Conservation (phyloP, 2,797 vertebrate species). For the Apogon talboti region DNA sequence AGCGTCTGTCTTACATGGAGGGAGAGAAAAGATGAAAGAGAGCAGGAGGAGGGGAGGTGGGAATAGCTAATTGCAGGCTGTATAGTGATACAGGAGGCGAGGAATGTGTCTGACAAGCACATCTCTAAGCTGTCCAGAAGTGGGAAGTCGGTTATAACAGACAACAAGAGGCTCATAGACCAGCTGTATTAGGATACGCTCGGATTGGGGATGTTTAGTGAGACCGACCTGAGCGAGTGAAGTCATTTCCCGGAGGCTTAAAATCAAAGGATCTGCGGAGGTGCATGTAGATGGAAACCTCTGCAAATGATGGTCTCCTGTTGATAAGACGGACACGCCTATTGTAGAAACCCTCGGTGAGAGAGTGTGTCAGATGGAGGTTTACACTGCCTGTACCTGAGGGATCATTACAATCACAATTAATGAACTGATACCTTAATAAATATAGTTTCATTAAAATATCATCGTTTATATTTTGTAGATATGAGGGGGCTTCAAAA, state of each 20-base stretch:
- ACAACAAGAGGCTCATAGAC: slow-evolving; percentile 36
- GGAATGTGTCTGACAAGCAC: slow-evolving; percentile 75
- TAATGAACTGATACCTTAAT: too few relatives aligned
- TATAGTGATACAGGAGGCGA: slow-evolving; percentile 66
- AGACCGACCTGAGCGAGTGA: slow-evolving; percentile 41
- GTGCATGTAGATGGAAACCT: slow-evolving; percentile 9
- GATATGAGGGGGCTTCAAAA: too few relatives aligned
- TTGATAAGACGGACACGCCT: not conserved
- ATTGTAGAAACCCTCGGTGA: too few relatives aligned
- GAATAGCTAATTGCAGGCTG: slow-evolving; percentile 75
- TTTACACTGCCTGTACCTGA: too few relatives aligned
- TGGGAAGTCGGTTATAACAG: slow-evolving; percentile 37
- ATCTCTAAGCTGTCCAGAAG: slow-evolving; percentile 55
- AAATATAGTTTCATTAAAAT: too few relatives aligned
- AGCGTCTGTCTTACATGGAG: slow-evolving; percentile 58
- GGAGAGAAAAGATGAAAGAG: slow-evolving; percentile 27
- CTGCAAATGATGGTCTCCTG: not conserved
- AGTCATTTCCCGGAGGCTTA: slow-evolving; percentile 33
- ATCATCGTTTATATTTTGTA: too few relatives aligned
- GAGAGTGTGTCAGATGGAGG: too few relatives aligned
- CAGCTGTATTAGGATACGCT: slow-evolving; percentile 16
- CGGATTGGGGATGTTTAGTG: slow-evolving; percentile 3
- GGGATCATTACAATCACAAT: too few relatives aligned
- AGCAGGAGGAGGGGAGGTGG: slow-evolving; percentile 45
- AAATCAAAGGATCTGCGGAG: slow-evolving; percentile 25